These are phyloP conservation scores for Ferdinandea cuprea DNA, from an alignment of 2,888 invertebrate species.

Conservation along the genomic window DNA sequence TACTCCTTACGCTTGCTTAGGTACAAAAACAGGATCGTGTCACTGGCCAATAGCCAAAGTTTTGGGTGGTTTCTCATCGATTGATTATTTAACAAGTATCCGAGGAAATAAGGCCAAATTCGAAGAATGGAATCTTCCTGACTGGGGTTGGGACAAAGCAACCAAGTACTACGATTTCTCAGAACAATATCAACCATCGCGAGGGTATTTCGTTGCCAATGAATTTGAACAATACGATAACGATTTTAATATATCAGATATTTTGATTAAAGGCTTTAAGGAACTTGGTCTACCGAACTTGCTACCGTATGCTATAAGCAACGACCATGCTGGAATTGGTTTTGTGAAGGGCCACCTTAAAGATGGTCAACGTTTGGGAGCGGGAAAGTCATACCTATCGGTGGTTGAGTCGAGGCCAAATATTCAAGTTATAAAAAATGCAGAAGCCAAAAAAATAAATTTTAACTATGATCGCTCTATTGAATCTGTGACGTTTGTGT, in stretches of 20 bases:
- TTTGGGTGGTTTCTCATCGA: slow-evolving; percentile 87
- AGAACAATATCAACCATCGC: slow-evolving; percentile 75
- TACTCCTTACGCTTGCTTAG: slow-evolving; percentile 76
- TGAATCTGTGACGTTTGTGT: slow-evolving; percentile 82
- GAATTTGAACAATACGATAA: slow-evolving; percentile 78
- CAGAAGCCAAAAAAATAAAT: slow-evolving; percentile 84
- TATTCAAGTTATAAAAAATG: slow-evolving; percentile 85
- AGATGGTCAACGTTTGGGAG: slow-evolving; percentile 89
- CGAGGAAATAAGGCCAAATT: slow-evolving; percentile 87
- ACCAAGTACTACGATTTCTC: slow-evolving; percentile 91
- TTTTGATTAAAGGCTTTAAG: slow-evolving; percentile 82
- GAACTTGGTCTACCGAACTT: slow-evolving; percentile 83
- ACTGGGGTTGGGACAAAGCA: slow-evolving; percentile 90
- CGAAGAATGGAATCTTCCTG: slow-evolving; percentile 87
- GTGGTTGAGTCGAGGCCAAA: slow-evolving; percentile 84
- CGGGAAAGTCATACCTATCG: slow-evolving; percentile 88
- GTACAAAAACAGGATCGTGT: slow-evolving; percentile 79
- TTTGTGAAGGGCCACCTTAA: slow-evolving; percentile 84
- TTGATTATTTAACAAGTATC: slow-evolving; percentile 87
- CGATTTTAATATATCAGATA: slow-evolving; percentile 70
- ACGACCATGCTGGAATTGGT: slow-evolving; percentile 83
- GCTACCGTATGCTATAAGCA: slow-evolving; percentile 80
- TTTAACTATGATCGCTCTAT: slow-evolving; percentile 84
- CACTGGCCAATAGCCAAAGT: slow-evolving; percentile 86
- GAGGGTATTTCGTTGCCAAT: slow-evolving; percentile 83